Conservation (phyloP, 2,113 vertebrate species). For the Forbesichthys papilliferus region DNA sequence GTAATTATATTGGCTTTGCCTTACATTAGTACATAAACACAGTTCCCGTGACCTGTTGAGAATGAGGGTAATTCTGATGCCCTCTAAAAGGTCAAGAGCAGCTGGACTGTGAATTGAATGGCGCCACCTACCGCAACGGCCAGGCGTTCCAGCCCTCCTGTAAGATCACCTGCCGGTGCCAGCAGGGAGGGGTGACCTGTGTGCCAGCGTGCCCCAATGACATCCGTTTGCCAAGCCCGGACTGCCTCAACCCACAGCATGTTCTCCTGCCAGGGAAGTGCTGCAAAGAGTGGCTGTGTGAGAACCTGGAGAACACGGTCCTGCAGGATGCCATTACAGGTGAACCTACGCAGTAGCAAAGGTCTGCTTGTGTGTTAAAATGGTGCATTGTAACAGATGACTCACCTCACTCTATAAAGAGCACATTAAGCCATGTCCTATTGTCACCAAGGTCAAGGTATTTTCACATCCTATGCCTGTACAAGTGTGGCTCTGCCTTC, state of each 20-base stretch:
- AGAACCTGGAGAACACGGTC: constrained; percentile 73
- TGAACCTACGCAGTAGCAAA: constrained; percentile 32
- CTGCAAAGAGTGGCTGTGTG: constrained; percentile 92
- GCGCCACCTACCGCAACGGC: constrained; percentile 82
- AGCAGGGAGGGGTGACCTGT: constrained; percentile 85
- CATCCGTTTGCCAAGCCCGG: constrained; percentile 77
- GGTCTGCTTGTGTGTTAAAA: not conserved
- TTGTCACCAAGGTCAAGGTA: not conserved
- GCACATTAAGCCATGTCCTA: constrained; percentile 28
- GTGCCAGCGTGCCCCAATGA: constrained; percentile 81
- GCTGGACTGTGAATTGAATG: constrained; percentile 84
- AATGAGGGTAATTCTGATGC: too few species aligned
- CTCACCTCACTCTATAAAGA: constrained; percentile 1
- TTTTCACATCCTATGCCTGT: not conserved
- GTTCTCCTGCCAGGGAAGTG: constrained; percentile 85
- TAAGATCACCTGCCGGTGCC: constrained; percentile 82
- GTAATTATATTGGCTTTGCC: too few species aligned
- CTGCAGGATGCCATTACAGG: constrained; percentile 76
- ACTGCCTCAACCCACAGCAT: constrained; percentile 84
- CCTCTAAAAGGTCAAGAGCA: constrained; percentile 77
- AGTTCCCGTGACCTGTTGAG: too few species aligned
- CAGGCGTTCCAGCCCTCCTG: constrained; percentile 91
- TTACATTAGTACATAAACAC: too few species aligned
- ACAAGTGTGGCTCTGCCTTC: constrained; percentile 28
- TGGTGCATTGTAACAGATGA: not conserved